Percentiles rank a stretch among this genome's conserved stretches.
Evolutionary conservation across 2,888 invertebrate species (phyloP).

Genomic region (Pandemis corylana): DNA sequence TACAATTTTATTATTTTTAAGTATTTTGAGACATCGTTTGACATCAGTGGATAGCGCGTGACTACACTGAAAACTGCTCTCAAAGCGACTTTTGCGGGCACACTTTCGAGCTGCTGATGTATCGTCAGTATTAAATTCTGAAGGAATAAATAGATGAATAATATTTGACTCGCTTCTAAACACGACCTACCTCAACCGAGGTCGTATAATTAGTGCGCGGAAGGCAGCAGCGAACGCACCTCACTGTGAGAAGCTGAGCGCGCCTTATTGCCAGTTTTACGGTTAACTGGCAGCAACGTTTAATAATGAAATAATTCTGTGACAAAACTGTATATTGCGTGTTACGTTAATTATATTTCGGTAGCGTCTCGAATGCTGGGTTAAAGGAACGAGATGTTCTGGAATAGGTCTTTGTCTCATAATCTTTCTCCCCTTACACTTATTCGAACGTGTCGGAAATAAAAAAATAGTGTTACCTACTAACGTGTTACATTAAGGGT

Average conservation of each 20-base stretch:
- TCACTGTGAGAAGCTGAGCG: conserved; percentile 20
- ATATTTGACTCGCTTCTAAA: conserved; percentile 14
- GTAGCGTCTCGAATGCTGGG: not conserved
- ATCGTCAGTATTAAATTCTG: not conserved
- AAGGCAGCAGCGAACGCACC: conserved; percentile 35
- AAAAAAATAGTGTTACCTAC: too few relatives aligned
- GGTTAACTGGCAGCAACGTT: conserved; percentile 21
- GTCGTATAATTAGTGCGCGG: conserved; percentile 43
- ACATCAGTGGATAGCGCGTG: too few relatives aligned
- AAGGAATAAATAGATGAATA: not conserved
- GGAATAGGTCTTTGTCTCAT: too few relatives aligned
- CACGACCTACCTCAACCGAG: conserved; percentile 26
- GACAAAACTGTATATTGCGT: conserved; percentile 8
- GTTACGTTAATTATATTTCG: conserved; percentile 18
- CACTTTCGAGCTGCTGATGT: too few relatives aligned
- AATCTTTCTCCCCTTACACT: too few relatives aligned
- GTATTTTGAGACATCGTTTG: too few relatives aligned
- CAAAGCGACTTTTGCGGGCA: too few relatives aligned
- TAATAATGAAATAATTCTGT: conserved; percentile 33
- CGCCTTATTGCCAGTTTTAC: conserved; percentile 37
- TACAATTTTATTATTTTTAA: too few relatives aligned
- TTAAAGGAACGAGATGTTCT: not conserved
- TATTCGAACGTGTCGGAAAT: too few relatives aligned
- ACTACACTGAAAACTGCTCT: too few relatives aligned
- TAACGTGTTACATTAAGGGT: too few relatives aligned